Conservation (phyloP, 2,888 invertebrate genomes). For the Cosmopolites sordidus region DNA sequence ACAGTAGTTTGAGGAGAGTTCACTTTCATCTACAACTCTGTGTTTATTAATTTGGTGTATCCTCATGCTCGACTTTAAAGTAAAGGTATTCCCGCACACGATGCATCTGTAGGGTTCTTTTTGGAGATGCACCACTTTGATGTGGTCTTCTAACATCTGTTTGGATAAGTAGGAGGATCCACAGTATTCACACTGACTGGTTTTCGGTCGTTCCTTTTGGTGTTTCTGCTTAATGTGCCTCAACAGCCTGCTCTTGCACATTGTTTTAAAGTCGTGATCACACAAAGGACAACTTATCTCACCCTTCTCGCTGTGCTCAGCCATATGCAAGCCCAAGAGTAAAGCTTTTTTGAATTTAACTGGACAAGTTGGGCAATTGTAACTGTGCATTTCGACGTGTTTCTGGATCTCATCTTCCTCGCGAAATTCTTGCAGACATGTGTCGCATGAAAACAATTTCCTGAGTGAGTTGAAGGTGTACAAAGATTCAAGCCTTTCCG, state of each 20-base stretch:
- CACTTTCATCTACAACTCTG: slow-evolving; percentile 23
- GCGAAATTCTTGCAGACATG: slow-evolving; percentile 35
- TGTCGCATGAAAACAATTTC: slow-evolving; percentile 37
- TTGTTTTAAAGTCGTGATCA: slow-evolving; percentile 35
- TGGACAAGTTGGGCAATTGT: slow-evolving; percentile 18
- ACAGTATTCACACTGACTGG: slow-evolving; percentile 25
- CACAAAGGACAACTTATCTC: slow-evolving; percentile 31
- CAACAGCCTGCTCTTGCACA: slow-evolving; percentile 34
- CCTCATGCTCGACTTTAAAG: slow-evolving; percentile 33
- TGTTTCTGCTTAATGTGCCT: slow-evolving; percentile 43
- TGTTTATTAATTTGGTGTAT: slow-evolving; percentile 28
- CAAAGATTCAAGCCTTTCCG: slow-evolving; percentile 42
- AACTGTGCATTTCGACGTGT: slow-evolving; percentile 20
- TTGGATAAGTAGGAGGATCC: slow-evolving; percentile 22
- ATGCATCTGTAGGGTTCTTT: slow-evolving; percentile 51
- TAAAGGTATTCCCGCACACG: slow-evolving; percentile 43
- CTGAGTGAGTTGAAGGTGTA: slow-evolving; percentile 37
- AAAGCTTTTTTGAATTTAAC: slow-evolving; percentile 18
- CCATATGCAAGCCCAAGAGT: slow-evolving; percentile 21
- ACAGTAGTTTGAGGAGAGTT: slow-evolving; percentile 22
- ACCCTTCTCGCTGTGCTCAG: slow-evolving; percentile 20
- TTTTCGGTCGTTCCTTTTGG: slow-evolving; percentile 35
- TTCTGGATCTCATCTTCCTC: slow-evolving; percentile 27
- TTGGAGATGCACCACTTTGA: slow-evolving; percentile 27
- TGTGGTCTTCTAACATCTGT: slow-evolving; percentile 26